Conservation (phyloP, 2,888 invertebrate species). For the Chromoteleia sp. region DNA sequence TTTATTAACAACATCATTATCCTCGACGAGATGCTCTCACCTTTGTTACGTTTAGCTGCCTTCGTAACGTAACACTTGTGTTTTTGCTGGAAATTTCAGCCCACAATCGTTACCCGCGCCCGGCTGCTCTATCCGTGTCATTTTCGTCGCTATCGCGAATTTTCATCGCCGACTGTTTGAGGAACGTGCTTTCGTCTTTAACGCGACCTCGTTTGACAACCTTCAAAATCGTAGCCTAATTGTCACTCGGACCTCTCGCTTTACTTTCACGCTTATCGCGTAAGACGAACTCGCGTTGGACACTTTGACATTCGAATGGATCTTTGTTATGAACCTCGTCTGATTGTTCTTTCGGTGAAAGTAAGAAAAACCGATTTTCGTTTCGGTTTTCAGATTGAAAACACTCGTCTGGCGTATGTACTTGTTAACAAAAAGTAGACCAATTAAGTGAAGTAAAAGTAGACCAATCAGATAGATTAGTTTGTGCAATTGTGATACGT, state of each 20-base stretch:
- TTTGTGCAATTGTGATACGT: no score
- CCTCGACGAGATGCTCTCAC: conserved; percentile 20
- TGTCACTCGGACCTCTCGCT: conserved; percentile 50
- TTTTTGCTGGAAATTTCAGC: conserved; percentile 43
- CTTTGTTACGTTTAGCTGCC: conserved; percentile 41
- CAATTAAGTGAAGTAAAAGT: no score
- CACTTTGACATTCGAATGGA: conserved; percentile 9
- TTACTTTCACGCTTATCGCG: conserved; percentile 55
- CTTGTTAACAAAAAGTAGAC: no score
- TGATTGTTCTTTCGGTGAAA: no score
- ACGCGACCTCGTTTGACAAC: conserved; percentile 55
- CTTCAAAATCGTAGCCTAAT: conserved; percentile 62
- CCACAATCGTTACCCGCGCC: conserved; percentile 17
- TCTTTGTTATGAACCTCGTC: no score
- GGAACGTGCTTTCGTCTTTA: conserved; percentile 50
- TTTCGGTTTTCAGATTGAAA: no score
- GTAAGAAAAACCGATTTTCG: no score
- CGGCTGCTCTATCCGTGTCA: conserved; percentile 48
- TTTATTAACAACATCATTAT: conserved; percentile 47
- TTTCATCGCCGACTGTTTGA: conserved; percentile 47
- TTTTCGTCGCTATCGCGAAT: conserved; percentile 42
- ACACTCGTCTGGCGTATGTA: no score
- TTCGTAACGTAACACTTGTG: conserved; percentile 42
- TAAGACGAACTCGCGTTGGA: conserved; percentile 14
- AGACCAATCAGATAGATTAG: no score